Base-by-base conservation (phyloP, 1,140 invertebrate species). In the Leptopilina boulardi region DNA sequence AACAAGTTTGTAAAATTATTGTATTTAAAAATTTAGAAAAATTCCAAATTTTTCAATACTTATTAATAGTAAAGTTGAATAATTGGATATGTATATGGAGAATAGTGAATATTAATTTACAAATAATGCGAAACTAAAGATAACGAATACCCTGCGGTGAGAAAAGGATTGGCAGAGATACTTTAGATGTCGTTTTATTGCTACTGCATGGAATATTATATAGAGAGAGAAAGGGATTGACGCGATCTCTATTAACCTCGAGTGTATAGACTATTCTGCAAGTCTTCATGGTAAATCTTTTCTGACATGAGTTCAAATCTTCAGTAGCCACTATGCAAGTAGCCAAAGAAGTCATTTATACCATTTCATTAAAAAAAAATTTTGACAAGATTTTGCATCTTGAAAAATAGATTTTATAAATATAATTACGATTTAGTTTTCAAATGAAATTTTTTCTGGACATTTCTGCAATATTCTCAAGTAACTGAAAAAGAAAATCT, bases 201-300 rank as follows among this genome's bases (percentile, higher is more conserved):
- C 59, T 59, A 66, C 59, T 66, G 59, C 59, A 66, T 66, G 74
- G 73, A 80, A 75, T 76, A 79, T 79, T 80, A 80, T 79, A 72
- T 77, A 70, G n/a, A 21, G 78, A 77, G 80, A 76, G n/a, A n/a
- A n/a, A 80, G 74, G 75, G 83, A 86, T 82, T 85, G 87, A 88
- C 85, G 85, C 85, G 87, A 87, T 88, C 87, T 87, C 87, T 84
- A 88, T 88, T 89, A 87, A 88, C 87, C 86, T 66, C 85, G 75
- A 73, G 77, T 51, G 56, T 0, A n/a, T n/a, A n/a, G 54, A 30
- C 26, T 74, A 21, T 77, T 77, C 77, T 30, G 71, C 74, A 76
- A 83, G 74, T 77, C 80, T 81, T 79, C 80, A 76, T 80, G 76
- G 75, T 73, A 51, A 77, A 79, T 74, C 77, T 72, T 75, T 75